Evolutionary conservation across 2,888 invertebrate species (phyloP).

Genomic region (Therioaphis trifolii): DNA sequence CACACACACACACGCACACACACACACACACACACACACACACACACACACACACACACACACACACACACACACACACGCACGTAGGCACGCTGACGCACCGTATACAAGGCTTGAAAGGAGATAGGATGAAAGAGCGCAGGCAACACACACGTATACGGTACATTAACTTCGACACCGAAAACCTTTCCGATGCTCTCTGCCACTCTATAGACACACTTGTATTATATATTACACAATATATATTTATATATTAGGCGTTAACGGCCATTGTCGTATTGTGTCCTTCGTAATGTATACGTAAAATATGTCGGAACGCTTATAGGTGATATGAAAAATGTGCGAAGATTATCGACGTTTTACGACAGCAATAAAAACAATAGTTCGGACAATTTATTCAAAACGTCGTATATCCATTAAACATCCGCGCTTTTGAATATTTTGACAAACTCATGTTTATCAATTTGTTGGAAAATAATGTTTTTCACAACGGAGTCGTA

Average conservation of each 20-base stretch:
- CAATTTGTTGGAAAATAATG: too few species aligned
- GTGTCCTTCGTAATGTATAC: too few species aligned
- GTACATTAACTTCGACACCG: constrained; percentile 34
- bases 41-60: not conserved
- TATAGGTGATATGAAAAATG: not conserved
- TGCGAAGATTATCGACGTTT: not conserved
- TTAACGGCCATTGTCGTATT: not conserved
- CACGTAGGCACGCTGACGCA: too few species aligned
- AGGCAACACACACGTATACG: not conserved
- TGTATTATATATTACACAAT: not conserved
- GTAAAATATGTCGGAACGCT: too few species aligned
- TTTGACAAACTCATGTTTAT: too few species aligned
- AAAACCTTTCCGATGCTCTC: constrained; percentile 29
- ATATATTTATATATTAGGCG: not conserved
- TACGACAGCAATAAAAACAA: not conserved
- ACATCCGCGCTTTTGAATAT: too few species aligned
- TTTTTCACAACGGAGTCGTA: too few species aligned
- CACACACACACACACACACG: not conserved
- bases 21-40: not conserved
- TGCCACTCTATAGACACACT: not conserved
- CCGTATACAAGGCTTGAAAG: too few species aligned
- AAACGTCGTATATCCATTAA: too few species aligned
- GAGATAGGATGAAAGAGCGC: not conserved
- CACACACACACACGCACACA: too few species aligned
- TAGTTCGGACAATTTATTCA: too few species aligned